Evolutionary conservation across 2,113 vertebrate genomes (phyloP), one percentile per base, ranked within the genome.

Genomic region (Paramisgurnus dabryanus): DNA sequence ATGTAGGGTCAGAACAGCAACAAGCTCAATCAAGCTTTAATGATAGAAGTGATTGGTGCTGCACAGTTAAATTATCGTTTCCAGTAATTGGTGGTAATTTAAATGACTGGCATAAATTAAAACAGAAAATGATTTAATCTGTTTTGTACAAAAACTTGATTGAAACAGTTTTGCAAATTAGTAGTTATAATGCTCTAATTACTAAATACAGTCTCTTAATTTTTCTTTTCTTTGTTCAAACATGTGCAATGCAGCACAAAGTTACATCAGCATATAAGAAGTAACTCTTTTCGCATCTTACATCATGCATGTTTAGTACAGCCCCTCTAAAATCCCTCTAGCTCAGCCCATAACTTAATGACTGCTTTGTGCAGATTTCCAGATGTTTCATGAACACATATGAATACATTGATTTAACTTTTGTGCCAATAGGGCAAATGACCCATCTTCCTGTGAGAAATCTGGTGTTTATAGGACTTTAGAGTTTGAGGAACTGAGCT

Each of bases 221-320:
- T 74, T 5, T 45, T 4, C 27, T 8, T 27, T 50, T 6, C 15
- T 6, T 6, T n/a, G 13, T 7, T 7, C 47, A 49, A n/a, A 64
- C 22, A 58, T 5, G 0, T 79, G 73, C n/a, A 85, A 83, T 64
- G 18, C 12, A 74, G 67, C 12, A 67, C 39, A 64, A 83, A 67
- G 82, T 89, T 90, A 76, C 87, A 90, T 91, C 90, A 89, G 81
- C 18, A 4, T 47, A 73, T 69, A 7, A 7, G 3, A 50, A 72
- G 83, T 86, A 91, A 89, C 74, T 40, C 69, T 61, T 50, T 53
- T 73, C 60, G 12, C 4, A 5, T 88, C 61, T 90, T 90, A 80
- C 88, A 67, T 92, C 87, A 89, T 82, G 9, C 27, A 6, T 74
- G 49, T 39, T 50, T 53, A 67, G 78, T 53, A 49, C 81, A 78